Base-by-base conservation (phyloP, 2,888 invertebrate genomes). In the Pristionchus exspectatus region DNA sequence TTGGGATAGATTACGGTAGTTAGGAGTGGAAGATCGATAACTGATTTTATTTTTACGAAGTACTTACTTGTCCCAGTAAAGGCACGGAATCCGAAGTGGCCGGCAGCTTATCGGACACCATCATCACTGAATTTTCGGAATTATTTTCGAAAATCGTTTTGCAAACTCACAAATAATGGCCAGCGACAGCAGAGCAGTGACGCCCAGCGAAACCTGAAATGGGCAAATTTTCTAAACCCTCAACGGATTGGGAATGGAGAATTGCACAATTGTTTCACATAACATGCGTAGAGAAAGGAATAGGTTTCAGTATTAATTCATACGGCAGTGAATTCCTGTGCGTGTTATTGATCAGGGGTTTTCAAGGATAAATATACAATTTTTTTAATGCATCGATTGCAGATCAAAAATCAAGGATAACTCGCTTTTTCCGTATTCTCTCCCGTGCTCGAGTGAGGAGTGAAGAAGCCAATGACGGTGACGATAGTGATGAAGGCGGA, bases 391-490 rank as follows among this genome's bases (percentile, higher is more conserved):
- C n/a, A n/a, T n/a, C n/a, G n/a, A n/a, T n/a, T n/a, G n/a, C n/a
- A n/a, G n/a, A n/a, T 77, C 30, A 4, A 66, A 66, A 9, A 59
- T 3, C 44, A 50, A 50, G 0, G 44, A 50, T 50, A 50, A 10
- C 30, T 30, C 30, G 93, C 94, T 91, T 95, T 95, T 89, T 95
- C 95, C 14, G 94, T 94, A 89, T 95, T 95, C 89, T 95, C 95
- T 33, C 95, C 95, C 3, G 94, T 94, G 12, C 94, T 93, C 0
- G 94, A 94, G 88, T 95, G 94, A 1, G 95, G 95, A 3, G 94
- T 95, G 91, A 95, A 95, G 86, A 94, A 95, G 50, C 95, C 95
- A 90, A 95, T 94, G 24, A 95, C 94, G 0, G 95, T 95, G 74
- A 95, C 94, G 33, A 94, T 94, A 14, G 94, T 95, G 90, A 95